Evolutionary conservation across 1,140 invertebrate species (phyloP).

Genomic region (Drosophila leontia): DNA sequence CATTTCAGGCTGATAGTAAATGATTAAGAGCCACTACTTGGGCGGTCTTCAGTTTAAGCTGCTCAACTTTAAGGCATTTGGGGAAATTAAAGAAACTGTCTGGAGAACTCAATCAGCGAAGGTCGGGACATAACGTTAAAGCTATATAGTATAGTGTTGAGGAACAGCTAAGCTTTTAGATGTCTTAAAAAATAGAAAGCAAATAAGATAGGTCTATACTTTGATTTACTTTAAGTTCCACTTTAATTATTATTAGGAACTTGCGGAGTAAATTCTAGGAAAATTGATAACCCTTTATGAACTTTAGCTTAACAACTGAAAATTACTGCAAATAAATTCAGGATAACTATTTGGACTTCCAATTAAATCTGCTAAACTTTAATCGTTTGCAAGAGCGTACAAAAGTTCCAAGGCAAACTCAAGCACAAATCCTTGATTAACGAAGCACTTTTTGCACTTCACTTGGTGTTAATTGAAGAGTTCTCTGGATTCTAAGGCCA

Average conservation of each 20-base stretch:
- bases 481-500: conserved; percentile 6
- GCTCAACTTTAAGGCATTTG: not conserved
- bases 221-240: not conserved
- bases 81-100: not conserved
- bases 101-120: not conserved
- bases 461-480: conserved; percentile 39
- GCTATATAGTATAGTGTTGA: conserved; percentile 8
- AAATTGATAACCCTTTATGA: not conserved
- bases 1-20: conserved; percentile 31
- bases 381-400: conserved; percentile 12
- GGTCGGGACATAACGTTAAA: not conserved
- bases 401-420: conserved; percentile 9
- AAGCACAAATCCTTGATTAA: conserved; percentile 9
- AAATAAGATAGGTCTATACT: too few relatives aligned
- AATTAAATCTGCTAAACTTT: conserved; percentile 8
- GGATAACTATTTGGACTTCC: not conserved
- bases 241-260: not conserved
- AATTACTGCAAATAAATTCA: not conserved
- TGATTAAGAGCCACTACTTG: conserved; percentile 27
- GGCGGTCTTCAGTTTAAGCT: conserved; percentile 2
- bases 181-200: not conserved
- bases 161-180: not conserved
- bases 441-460: conserved; percentile 21
- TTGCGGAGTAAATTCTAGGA: too few relatives aligned
- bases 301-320: not conserved